Percentiles rank a stretch among this genome's conserved stretches.
phyloP scores from a whole-genome alignment of 1,140 invertebrate species.

The Drosophila truncata region DNA sequence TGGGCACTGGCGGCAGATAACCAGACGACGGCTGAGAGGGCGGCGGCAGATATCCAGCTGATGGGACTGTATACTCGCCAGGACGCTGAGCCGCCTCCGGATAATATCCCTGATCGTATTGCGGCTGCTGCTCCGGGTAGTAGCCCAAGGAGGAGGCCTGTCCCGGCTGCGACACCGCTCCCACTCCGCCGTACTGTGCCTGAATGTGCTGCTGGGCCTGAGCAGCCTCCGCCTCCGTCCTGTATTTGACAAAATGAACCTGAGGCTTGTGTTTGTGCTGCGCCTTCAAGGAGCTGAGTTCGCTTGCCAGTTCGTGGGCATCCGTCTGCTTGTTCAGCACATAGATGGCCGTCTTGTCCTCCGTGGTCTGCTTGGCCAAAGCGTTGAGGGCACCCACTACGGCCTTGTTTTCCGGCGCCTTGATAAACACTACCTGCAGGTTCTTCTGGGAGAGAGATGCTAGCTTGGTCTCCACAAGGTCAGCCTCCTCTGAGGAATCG shows the following conservation, averaged over 20 bases:
- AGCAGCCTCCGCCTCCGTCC: conserved; percentile 76
- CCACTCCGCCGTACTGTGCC: conserved; percentile 65
- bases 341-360: conserved; percentile 79
- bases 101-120: conserved; percentile 22
- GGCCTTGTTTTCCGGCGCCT: conserved; percentile 75
- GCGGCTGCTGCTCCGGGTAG: conserved; percentile 52
- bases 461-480: conserved; percentile 51
- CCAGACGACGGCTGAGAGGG: conserved; percentile 19
- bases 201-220: conserved; percentile 78
- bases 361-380: conserved; percentile 68
- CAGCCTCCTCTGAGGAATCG: conserved; percentile 56
- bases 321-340: conserved; percentile 81
- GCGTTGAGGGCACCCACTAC: conserved; percentile 67
- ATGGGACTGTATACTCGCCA: conserved; percentile 1
- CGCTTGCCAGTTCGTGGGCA: conserved; percentile 71
- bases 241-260: conserved; percentile 84
- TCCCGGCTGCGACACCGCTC: conserved; percentile 6
- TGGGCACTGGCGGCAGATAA: conserved; percentile 52
- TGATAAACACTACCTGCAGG: conserved; percentile 80
- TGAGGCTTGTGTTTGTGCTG: conserved; percentile 71
- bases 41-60: conserved; percentile 4
- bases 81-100: conserved; percentile 5
- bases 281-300: conserved; percentile 48
- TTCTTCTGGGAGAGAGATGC: conserved; percentile 57
- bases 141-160: conserved; percentile 52